Percentiles rank a stretch among this genome's conserved stretches.
Evolutionary conservation across 2,113 vertebrate genomes (phyloP).

Genomic region (Nesoenas mayeri): DNA sequence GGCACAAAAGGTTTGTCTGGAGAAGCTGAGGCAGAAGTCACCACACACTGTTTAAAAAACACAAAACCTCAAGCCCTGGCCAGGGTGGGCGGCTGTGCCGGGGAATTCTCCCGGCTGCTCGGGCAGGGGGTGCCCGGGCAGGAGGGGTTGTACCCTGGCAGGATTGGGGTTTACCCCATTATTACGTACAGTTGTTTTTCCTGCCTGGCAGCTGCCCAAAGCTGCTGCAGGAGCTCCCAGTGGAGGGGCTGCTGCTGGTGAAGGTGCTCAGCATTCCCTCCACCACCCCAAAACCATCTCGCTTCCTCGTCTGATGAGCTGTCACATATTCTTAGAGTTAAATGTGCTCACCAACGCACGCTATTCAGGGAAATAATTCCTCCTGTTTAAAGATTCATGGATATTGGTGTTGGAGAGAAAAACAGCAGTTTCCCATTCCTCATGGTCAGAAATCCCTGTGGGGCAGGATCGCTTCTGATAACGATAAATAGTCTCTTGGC

Average conservation of each 20-base stretch:
- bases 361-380: neutral
- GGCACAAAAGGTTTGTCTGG: constrained; percentile 38
- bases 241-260: neutral
- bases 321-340: constrained; percentile 58
- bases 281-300: neutral
- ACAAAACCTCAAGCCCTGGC: neutral
- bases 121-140: neutral
- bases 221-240: neutral
- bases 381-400: constrained; percentile 61
- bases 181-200: neutral
- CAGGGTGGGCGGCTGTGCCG: fast-evolving
- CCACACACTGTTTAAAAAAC: constrained; percentile 6
- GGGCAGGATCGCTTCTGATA: neutral
- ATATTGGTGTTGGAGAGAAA: neutral
- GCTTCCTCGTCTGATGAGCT: neutral
- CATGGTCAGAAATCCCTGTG: neutral
- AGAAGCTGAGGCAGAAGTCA: constrained; percentile 39
- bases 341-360: neutral
- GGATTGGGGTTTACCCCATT: neutral
- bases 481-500: neutral
- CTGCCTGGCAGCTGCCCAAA: neutral
- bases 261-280: neutral
- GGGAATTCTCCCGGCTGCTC: neutral
- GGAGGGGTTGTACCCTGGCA: neutral
- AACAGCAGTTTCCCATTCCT: neutral